These are phyloP conservation scores for Thalassophryne amazonica DNA, from an alignment of 2,797 vertebrate species.

Conservation along the genomic window DNA sequence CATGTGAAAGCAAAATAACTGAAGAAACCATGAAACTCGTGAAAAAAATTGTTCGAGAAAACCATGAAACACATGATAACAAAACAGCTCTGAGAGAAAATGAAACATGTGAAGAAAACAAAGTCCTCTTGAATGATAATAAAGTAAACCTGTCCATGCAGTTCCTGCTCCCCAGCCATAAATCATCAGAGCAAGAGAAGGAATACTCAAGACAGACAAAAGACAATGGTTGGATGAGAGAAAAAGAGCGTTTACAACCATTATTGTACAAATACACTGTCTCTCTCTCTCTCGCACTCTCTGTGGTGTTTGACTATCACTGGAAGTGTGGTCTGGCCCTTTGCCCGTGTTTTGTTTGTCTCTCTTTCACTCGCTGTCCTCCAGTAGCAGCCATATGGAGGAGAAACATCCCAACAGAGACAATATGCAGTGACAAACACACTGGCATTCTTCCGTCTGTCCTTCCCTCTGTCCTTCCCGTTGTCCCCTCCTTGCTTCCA, in stretches of 20 bases:
- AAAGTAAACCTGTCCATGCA: too few species aligned
- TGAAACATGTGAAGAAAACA: too few species aligned
- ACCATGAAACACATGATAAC: too few species aligned
- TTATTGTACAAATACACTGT: slow-evolving; percentile 32
- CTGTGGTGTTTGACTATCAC: slow-evolving; percentile 89
- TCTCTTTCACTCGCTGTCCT: slow-evolving; percentile 62
- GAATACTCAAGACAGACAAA: too few species aligned
- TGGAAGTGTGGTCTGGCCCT: slow-evolving; percentile 86
- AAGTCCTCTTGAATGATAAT: too few species aligned
- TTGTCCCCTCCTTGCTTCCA: not conserved
- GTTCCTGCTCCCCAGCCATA: too few species aligned
- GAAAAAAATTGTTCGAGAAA: too few species aligned
- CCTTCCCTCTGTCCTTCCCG: not conserved
- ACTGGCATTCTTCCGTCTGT: slow-evolving; percentile 21
- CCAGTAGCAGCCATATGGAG: slow-evolving; percentile 6
- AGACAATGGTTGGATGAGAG: too few species aligned
- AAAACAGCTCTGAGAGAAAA: too few species aligned
- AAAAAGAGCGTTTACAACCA: slow-evolving; percentile 49
- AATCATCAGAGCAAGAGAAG: too few species aligned
- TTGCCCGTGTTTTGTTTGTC: slow-evolving; percentile 93
- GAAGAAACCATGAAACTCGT: too few species aligned
- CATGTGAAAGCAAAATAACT: too few species aligned
- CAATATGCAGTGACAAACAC: slow-evolving; percentile 50
- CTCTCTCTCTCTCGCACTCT: slow-evolving; percentile 52
- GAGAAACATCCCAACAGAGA: slow-evolving; percentile 6